Conservation (phyloP, 2,888 invertebrate genomes). For the Keiferia lycopersicella region DNA sequence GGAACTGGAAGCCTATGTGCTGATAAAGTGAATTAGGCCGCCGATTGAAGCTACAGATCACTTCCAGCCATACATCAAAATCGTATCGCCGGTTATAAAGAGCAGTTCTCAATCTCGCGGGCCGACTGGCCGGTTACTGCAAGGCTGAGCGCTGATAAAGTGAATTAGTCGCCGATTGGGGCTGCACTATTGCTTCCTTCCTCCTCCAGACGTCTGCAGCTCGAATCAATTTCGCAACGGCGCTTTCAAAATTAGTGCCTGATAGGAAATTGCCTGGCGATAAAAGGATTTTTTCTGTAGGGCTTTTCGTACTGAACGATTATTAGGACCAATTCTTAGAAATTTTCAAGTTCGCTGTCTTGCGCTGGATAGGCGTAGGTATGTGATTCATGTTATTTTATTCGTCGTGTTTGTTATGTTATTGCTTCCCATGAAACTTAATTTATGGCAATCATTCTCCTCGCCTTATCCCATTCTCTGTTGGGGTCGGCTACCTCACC, state of each 20-base stretch:
- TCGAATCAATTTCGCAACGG: constrained; percentile 11
- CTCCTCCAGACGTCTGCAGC: constrained; percentile 12
- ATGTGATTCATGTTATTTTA: too few species aligned
- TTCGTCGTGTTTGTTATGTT: too few species aligned
- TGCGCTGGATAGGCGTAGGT: too few species aligned
- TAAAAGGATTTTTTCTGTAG: background rate
- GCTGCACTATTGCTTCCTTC: constrained; percentile 27
- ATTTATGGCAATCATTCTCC: too few species aligned
- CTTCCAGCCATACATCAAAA: too few species aligned
- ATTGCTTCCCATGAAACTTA: too few species aligned
- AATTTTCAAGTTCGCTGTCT: too few species aligned
- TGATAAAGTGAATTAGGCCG: too few species aligned
- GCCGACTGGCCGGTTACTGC: background rate
- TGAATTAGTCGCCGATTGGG: constrained; percentile 28
- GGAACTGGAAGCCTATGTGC: too few species aligned
- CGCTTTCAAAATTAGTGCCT: constrained; percentile 1
- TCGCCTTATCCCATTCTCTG: too few species aligned
- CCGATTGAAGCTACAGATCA: too few species aligned
- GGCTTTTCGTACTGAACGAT: background rate
- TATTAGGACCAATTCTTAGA: background rate
- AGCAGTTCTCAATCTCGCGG: background rate
- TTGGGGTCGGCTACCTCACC: too few species aligned
- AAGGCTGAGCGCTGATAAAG: constrained; percentile 23
- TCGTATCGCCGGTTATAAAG: constrained; percentile 1
- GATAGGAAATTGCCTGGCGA: background rate